Evolutionary conservation across 2,797 vertebrate genomes (phyloP), one percentile per base, ranked within the genome.

Genomic region (Hylomyscus alleni): DNA sequence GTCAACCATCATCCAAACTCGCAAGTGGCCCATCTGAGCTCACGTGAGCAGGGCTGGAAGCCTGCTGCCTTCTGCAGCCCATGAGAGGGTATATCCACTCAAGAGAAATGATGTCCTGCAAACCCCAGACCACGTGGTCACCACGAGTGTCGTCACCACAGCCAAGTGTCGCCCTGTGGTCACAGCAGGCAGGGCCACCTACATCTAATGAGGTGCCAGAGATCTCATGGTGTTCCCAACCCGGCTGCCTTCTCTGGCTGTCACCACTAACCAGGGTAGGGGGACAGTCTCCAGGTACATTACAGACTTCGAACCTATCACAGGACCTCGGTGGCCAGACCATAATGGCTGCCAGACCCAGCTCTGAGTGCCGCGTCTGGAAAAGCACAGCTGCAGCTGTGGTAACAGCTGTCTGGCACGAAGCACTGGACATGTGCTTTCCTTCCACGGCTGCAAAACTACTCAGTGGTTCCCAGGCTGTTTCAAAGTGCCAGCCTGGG

Each of bases 391-490:
- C 95, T 89, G 93, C 97, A 94, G 97, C 94, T 94, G 97, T 96
- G 80, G 97, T 95, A 98, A 97, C 83, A 22, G 29, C 65, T 95
- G 34, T 75, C 95, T 94, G 95, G 77, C 50, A 37, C 56, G 0
- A 3, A 22, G 67, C 65, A 75, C 62, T 50, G 58, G 47, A 65
- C 15, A 29, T 0, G 2, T 15, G 77, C n/a, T 44, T 88, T 97
- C 96, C 93, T 96, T 96, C 96, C 95, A 94, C 22, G 31, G 91
- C 98, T 98, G 98, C 96, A 95, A 96, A 96, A 98, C 94, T 96
- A 91, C 98, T 98, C 96, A 97, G 95, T 67, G 84, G 97, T 96
- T 97, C 94, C 78, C 12, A 0, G 24, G 24, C 83, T 9, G 62
- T 52, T 62, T n/a, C 22, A 15, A 37, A 44, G 86, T 3, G 1